Evolutionary conservation across 1,140 invertebrate genomes (phyloP), one percentile per base, ranked within the genome.

Genomic region (Solenopsis fugax): DNA sequence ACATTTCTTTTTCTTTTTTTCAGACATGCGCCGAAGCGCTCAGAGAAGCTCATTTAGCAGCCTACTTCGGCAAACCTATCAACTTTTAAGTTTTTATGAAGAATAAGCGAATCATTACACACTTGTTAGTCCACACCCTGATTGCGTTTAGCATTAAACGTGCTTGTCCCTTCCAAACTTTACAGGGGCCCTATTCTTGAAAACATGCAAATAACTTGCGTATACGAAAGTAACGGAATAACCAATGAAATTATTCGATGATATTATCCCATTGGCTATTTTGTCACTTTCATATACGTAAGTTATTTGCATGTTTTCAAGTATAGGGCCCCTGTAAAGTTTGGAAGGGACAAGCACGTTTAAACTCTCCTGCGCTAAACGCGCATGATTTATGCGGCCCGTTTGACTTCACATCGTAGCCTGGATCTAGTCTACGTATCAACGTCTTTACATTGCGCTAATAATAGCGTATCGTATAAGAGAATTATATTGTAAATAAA

Each of bases 21-120:
- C 96, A 99, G 97, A 99, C 99, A 41, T 99, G 99, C 91, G 96
- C 99, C 2, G 99, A 99, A 96, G 99, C 99, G 1, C 96, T 99
- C 76, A 97, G 99, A 95, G 99, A 99, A 96, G 99, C 99, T 10
- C 99, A 99, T 94, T 94, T 99, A 50, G 97, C 98, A 24, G 99
- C 99, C 3, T 99, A 98, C 93, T 98, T 97, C 94, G 99, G 99
- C 88, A 99, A 99, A 96, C 97, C 99, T 34, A 99, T 99, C 94
- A 99, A 99, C 95, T 99, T 99, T 95, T 98, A 97, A 96, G 81
- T 92, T 84, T 34, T 7, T 21, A n/a, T 6, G 21, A 2, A 45
- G 10, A 45, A 75, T 50, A 48, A 52, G 16, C 7, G 3, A 73
- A 45, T 69, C 48, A 34, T 62, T 45, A 37, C 29, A 37, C 29